Evolutionary conservation across 2,797 vertebrate species (phyloP).

Genomic region (Aulostomus chinensis): DNA sequence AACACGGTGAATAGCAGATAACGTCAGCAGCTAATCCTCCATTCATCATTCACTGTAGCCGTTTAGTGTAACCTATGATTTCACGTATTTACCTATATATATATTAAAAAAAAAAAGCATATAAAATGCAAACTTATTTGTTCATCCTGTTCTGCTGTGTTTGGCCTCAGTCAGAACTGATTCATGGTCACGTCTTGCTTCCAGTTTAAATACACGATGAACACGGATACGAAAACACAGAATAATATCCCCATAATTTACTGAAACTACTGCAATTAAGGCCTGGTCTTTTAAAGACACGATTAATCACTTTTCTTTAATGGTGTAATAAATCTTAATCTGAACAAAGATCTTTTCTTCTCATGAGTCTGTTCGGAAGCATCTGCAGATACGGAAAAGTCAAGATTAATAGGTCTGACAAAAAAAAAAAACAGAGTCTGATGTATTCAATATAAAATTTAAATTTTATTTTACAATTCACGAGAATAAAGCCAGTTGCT

Average conservation of each 20-base stretch:
- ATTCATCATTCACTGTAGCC: too few species aligned
- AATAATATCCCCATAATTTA: constrained; percentile 43
- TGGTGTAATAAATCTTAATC: constrained; percentile 48
- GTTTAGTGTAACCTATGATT: too few species aligned
- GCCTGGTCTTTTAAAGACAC: constrained; percentile 14
- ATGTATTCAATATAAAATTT: too few species aligned
- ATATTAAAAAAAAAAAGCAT: too few species aligned
- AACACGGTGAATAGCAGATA: too few species aligned
- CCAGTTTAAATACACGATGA: constrained; percentile 7
- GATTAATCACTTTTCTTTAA: constrained; percentile 41
- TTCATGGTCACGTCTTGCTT: too few species aligned
- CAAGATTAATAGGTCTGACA: too few species aligned
- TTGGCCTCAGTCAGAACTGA: constrained; percentile 25
- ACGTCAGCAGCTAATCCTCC: too few species aligned
- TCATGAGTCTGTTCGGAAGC: constrained; percentile 5
- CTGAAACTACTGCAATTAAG: constrained; percentile 39
- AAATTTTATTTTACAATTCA: too few species aligned
- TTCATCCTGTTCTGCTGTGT: constrained; percentile 24
- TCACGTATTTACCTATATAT: too few species aligned
- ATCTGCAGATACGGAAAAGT: constrained; percentile 11
- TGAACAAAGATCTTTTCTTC: constrained; percentile 26
- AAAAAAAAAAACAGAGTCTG: too few species aligned
- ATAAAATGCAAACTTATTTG: too few species aligned
- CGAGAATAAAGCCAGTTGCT: constrained; percentile 9
- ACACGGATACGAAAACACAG: constrained; percentile 22